phyloP scores from a whole-genome alignment of 2,797 vertebrate species.

The Eurystomus glaucurus region DNA sequence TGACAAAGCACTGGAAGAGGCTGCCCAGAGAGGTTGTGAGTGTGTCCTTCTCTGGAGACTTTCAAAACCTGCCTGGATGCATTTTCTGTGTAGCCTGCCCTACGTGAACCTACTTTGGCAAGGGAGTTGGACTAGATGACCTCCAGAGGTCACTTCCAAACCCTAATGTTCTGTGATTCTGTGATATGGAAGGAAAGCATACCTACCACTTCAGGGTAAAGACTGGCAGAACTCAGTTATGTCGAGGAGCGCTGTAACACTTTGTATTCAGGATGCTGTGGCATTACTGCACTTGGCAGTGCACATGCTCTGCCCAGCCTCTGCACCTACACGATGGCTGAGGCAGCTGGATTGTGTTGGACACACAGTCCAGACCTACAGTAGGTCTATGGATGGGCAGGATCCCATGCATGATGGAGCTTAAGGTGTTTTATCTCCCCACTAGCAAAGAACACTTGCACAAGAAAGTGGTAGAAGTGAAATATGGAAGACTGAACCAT shows the following conservation, averaged over 20 bases:
- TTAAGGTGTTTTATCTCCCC: background rate
- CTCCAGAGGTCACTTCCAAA: too few relatives aligned
- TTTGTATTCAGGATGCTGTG: background rate
- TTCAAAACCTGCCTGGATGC: too few relatives aligned
- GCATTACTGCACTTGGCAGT: background rate
- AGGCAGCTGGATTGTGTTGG: rapidly evolving
- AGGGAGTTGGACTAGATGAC: too few relatives aligned
- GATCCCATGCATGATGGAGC: background rate
- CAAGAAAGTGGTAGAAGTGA: background rate
- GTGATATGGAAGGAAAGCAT: background rate
- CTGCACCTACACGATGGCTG: background rate
- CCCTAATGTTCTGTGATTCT: too few relatives aligned
- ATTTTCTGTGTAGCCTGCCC: too few relatives aligned
- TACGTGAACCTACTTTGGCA: too few relatives aligned
- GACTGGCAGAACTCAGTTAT: background rate
- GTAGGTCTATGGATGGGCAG: background rate
- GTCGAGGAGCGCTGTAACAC: background rate
- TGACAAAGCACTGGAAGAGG: too few relatives aligned
- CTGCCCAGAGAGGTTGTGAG: too few relatives aligned
- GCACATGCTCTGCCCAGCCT: background rate
- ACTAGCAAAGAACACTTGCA: background rate
- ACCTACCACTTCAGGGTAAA: background rate
- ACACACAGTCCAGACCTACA: background rate
- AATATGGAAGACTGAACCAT: background rate
- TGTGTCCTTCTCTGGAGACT: too few relatives aligned